Conservation (phyloP, 2,797 vertebrate genomes). For the Diplodus puntazzo region DNA sequence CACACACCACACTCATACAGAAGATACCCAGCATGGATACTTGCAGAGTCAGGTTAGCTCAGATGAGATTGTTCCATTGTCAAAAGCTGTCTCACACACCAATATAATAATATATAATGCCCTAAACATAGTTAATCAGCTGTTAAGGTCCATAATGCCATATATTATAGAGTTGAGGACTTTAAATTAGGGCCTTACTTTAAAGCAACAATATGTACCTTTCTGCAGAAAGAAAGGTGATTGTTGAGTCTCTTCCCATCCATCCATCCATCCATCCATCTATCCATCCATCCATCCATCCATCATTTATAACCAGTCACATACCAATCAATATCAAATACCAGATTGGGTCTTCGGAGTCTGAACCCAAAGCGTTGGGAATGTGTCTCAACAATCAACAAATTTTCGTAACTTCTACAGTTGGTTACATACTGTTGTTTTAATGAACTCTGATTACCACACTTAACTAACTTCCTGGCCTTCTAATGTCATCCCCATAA, state of each 20-base stretch:
- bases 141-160: slow-evolving; percentile 9
- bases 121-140: slow-evolving; percentile 8
- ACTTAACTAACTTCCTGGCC: slow-evolving; percentile 65
- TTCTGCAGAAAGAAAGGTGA: too few species aligned
- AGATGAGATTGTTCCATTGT: neutral
- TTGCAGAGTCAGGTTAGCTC: slow-evolving; percentile 24
- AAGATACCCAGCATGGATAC: slow-evolving; percentile 13
- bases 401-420: too few species aligned
- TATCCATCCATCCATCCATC: too few species aligned
- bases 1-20: slow-evolving; percentile 18
- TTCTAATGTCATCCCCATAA: slow-evolving; percentile 56
- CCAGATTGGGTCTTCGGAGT: too few species aligned
- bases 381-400: too few species aligned
- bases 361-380: too few species aligned
- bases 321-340: too few species aligned
- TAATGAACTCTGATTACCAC: slow-evolving; percentile 36
- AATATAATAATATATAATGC: neutral
- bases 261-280: too few species aligned
- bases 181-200: neutral
- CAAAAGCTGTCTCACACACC: neutral
- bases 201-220: too few species aligned
- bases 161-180: slow-evolving; percentile 10
- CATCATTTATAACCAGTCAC: too few species aligned
- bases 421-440: neutral
- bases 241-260: too few species aligned